phyloP scores from a whole-genome alignment of 2,113 vertebrate genomes.

The Trematocara macrostoma region DNA sequence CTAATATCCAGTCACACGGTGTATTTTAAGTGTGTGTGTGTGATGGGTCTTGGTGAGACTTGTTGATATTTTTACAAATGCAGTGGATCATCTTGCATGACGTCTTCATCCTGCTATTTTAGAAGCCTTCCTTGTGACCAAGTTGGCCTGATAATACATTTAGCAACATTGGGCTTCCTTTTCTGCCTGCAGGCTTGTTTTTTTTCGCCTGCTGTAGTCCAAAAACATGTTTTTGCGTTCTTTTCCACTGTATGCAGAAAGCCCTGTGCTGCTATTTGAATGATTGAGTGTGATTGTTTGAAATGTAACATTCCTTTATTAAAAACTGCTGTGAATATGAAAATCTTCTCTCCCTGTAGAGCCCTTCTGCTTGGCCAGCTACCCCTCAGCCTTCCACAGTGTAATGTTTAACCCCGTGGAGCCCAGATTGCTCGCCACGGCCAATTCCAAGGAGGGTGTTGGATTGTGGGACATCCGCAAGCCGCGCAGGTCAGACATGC shows the following conservation, averaged over 20 bases:
- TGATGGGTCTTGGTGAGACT: not conserved
- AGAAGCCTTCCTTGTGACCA: slow-evolving; percentile 22
- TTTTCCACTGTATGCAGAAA: not conserved
- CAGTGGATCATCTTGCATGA: slow-evolving; percentile 38
- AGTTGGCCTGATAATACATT: slow-evolving; percentile 24
- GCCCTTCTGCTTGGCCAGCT: slow-evolving; percentile 97
- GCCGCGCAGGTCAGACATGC: slow-evolving; percentile 84
- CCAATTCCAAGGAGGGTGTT: slow-evolving; percentile 98
- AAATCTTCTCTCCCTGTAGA: slow-evolving; percentile 68
- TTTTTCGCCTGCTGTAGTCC: not conserved
- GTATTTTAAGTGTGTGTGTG: not conserved
- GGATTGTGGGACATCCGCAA: slow-evolving; percentile 98
- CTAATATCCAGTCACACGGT: not conserved
- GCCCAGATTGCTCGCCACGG: slow-evolving; percentile 91
- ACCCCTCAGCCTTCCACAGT: slow-evolving; percentile 96
- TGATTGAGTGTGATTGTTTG: not conserved
- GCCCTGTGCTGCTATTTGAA: not conserved
- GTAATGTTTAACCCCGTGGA: slow-evolving; percentile 99
- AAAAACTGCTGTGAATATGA: not conserved
- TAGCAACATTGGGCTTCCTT: not conserved
- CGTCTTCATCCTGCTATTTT: slow-evolving; percentile 32
- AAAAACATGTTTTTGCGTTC: not conserved
- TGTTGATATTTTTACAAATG: slow-evolving; percentile 18
- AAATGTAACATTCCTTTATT: not conserved
- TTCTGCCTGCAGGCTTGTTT: not conserved